phyloP scores from a whole-genome alignment of 2,888 invertebrate species.

The Liodrosophila aerea region DNA sequence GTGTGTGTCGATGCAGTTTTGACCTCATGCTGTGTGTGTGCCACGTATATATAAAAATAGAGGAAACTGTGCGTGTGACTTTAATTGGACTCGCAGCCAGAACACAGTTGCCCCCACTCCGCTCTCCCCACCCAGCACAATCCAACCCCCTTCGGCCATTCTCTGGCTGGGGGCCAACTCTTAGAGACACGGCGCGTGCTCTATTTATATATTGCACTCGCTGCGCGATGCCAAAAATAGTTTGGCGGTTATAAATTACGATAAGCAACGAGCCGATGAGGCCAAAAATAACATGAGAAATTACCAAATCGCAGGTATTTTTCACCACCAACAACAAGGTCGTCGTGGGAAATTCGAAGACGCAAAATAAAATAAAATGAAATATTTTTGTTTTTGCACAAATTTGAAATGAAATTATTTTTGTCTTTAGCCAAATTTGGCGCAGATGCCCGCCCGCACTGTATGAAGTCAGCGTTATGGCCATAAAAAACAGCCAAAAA shows the following conservation, averaged over 20 bases:
- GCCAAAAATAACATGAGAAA: slow-evolving; percentile 56
- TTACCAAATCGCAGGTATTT: slow-evolving; percentile 51
- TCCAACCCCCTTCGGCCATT: slow-evolving; percentile 33
- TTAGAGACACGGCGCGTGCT: slow-evolving; percentile 75
- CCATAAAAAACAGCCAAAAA: slow-evolving; percentile 40
- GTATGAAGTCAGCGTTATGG: slow-evolving; percentile 52
- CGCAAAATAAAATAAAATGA: slow-evolving; percentile 38
- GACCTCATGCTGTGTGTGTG: slow-evolving; percentile 69
- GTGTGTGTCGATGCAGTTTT: slow-evolving; percentile 31
- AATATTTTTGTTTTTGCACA: slow-evolving; percentile 41
- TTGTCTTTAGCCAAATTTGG: slow-evolving; percentile 60
- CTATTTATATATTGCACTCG: slow-evolving; percentile 71
- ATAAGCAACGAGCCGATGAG: slow-evolving; percentile 60
- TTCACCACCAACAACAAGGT: slow-evolving; percentile 63
- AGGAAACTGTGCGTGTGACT: slow-evolving; percentile 67
- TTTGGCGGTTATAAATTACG: slow-evolving; percentile 74
- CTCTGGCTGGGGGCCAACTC: slow-evolving; percentile 78
- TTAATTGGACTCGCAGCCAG: slow-evolving; percentile 68
- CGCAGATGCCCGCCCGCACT: slow-evolving; percentile 57
- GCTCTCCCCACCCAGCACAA: no score
- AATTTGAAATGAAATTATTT: slow-evolving; percentile 9
- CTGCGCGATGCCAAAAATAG: slow-evolving; percentile 66
- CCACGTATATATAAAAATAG: slow-evolving; percentile 66
- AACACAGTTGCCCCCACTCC: not conserved
- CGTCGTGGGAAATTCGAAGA: slow-evolving; percentile 71